A percentile compares a stretch with the other conserved stretches of the same genome.
Conservation (phyloP, 2,113 vertebrate species). For the Panurus biarmicus region DNA sequence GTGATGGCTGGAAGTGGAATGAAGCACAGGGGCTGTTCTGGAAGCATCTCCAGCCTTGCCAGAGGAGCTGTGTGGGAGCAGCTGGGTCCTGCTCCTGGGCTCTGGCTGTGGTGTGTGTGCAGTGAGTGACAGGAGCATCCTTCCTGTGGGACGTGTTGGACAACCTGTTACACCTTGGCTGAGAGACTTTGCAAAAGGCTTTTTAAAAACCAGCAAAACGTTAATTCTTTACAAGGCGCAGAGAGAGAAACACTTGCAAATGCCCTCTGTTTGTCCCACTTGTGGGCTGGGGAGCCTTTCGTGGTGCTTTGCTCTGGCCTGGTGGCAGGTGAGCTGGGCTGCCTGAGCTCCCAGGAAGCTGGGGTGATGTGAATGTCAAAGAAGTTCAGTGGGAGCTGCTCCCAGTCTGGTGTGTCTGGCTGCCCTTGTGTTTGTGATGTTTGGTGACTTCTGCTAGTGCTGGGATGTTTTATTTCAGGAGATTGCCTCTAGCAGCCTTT, state of each 20-base stretch:
- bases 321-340: neutral
- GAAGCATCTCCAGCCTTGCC: neutral
- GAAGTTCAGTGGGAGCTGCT: neutral
- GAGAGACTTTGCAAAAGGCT: neutral
- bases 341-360: neutral
- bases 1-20: fast-evolving
- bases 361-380: neutral
- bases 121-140: neutral
- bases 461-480: neutral
- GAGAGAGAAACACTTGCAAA: neutral
- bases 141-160: neutral
- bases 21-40: neutral
- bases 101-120: neutral
- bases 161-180: neutral
- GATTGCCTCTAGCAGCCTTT: neutral
- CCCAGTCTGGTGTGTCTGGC: neutral
- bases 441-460: neutral
- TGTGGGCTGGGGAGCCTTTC: neutral
- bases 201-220: neutral
- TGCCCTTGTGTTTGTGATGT: neutral
- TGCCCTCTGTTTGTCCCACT: neutral
- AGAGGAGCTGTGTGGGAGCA: neutral
- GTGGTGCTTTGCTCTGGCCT: neutral
- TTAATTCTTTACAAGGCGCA: neutral
- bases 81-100: neutral